Evolutionary conservation across 2,113 vertebrate species (phyloP).

Genomic region (Ornithorhynchus anatinus): DNA sequence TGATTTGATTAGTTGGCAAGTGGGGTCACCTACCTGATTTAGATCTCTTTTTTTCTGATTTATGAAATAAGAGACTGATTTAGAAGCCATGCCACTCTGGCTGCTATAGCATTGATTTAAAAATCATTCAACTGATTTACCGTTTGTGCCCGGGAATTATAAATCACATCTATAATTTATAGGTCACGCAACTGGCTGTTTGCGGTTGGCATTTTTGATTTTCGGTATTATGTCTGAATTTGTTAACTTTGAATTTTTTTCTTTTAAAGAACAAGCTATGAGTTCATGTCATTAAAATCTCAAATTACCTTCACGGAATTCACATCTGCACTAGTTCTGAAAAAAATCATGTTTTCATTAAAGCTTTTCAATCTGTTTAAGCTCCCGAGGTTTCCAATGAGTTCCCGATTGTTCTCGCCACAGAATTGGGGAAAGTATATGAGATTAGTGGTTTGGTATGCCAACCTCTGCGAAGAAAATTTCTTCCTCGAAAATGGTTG

Average conservation of each 20-base stretch:
- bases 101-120: neutral
- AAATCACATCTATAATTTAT: neutral
- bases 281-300: neutral
- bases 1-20: neutral
- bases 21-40: slow-evolving; percentile 11
- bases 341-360: too few species aligned
- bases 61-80: neutral
- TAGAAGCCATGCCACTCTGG: neutral
- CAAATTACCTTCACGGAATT: too few species aligned
- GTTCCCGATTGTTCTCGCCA: neutral
- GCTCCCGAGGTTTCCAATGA: neutral
- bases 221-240: neutral
- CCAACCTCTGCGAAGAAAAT: too few species aligned
- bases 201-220: neutral
- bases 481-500: too few species aligned
- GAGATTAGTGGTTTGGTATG: neutral
- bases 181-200: neutral
- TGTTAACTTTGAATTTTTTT: neutral
- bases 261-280: neutral
- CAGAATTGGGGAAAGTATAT: accelerated
- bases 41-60: neutral
- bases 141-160: slow-evolving; percentile 4
- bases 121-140: slow-evolving; percentile 12
- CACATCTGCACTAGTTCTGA: neutral
- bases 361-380: accelerated